Conservation (phyloP, 2,888 invertebrate species). For the Leucophenga maculata region DNA sequence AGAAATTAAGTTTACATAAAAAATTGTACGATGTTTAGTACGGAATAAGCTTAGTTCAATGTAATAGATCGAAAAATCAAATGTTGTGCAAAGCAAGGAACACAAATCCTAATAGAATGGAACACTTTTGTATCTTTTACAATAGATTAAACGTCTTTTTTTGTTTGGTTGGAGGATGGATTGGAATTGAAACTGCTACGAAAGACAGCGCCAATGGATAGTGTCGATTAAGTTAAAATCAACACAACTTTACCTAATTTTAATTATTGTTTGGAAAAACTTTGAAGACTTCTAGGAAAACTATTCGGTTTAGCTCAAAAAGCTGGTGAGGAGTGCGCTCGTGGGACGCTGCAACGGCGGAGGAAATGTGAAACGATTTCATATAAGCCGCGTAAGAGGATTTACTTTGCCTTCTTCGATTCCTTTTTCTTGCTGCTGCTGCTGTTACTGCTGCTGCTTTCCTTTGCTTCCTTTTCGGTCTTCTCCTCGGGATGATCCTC, state of each 20-base stretch:
- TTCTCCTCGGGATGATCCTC: constrained; percentile 79
- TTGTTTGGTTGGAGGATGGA: background rate
- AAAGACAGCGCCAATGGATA: background rate
- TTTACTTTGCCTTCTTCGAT: constrained; percentile 70
- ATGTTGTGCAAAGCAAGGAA: background rate
- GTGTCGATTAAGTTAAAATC: background rate
- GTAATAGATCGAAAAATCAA: background rate
- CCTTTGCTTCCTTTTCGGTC: constrained; percentile 68
- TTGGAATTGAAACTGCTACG: background rate
- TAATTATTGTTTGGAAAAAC: background rate
- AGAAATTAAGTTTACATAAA: background rate
- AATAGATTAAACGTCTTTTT: background rate
- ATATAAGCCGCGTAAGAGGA: constrained; percentile 23
- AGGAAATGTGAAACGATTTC: constrained; percentile 13
- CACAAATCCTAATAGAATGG: background rate
- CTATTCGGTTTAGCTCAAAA: constrained; percentile 1
- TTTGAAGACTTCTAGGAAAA: constrained; percentile 13
- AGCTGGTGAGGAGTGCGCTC: background rate
- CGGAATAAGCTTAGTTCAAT: background rate
- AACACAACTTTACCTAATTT: background rate
- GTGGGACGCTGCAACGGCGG: constrained; percentile 1
- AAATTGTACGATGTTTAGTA: background rate
- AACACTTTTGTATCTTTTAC: no score
- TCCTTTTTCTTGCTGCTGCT: constrained; percentile 71
- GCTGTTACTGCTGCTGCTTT: constrained; percentile 48